Evolutionary conservation across 2,888 invertebrate genomes (phyloP).

Genomic region (Xylota segnis): DNA sequence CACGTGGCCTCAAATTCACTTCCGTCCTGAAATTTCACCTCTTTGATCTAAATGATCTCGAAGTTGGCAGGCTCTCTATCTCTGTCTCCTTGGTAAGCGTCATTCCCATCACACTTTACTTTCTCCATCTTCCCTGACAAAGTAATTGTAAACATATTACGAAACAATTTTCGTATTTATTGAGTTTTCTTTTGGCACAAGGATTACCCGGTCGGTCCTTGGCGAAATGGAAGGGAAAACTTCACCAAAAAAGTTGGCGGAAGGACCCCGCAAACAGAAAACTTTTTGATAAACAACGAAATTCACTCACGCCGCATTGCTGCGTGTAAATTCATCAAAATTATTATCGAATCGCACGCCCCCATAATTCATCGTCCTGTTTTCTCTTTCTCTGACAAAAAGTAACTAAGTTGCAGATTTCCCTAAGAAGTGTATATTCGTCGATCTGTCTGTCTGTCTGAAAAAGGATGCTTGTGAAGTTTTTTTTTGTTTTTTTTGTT

Average conservation of each 20-base stretch:
- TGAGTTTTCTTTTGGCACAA: constrained; percentile 14
- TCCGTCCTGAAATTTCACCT: constrained; percentile 15
- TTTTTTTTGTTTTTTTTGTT: constrained; percentile 1
- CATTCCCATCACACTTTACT: constrained; percentile 7
- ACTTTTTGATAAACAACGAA: constrained; percentile 68
- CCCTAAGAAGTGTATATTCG: constrained; percentile 36
- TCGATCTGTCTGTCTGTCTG: constrained; percentile 24
- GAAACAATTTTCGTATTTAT: constrained; percentile 54
- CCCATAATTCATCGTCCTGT: constrained; percentile 61
- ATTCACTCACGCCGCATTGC: constrained; percentile 61
- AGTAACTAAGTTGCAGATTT: constrained; percentile 70
- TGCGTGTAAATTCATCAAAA: constrained; percentile 73
- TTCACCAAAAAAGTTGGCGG: constrained; percentile 11
- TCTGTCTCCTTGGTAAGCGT: background rate
- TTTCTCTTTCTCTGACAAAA: constrained; percentile 27
- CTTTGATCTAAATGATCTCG: constrained; percentile 15
- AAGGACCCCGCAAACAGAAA: constrained; percentile 27
- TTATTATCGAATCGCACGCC: constrained; percentile 72
- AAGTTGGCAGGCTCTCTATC: background rate
- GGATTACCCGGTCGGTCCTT: background rate
- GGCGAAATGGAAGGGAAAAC: background rate
- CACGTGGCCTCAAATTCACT: background rate
- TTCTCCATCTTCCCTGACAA: background rate
- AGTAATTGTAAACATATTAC: constrained; percentile 58
- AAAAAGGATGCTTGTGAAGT: constrained; percentile 41